Percentiles rank a stretch among this genome's conserved stretches.
These are phyloP conservation scores for Corbicula japonica DNA, from an alignment of 2,888 invertebrate genomes.

Conservation along the genomic window DNA sequence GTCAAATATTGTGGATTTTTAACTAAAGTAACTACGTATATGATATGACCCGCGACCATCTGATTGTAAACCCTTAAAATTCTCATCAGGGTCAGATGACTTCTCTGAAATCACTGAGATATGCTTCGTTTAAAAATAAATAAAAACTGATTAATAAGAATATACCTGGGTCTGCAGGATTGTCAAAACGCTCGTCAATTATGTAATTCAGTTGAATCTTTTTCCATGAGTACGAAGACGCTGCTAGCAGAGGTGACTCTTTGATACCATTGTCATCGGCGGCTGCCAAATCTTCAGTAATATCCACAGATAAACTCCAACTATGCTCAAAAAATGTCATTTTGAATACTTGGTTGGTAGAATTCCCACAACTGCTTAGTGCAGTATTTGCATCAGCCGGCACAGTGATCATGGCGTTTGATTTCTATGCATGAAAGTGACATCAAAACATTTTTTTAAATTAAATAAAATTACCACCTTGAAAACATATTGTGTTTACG, in stretches of 20 bases:
- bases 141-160: neutral
- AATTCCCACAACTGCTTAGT: neutral
- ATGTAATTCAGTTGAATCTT: constrained; percentile 3
- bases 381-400: neutral
- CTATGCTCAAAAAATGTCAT: constrained; percentile 6
- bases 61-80: too few relatives aligned
- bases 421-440: too few relatives aligned
- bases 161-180: constrained; percentile 14
- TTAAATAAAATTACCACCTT: too few relatives aligned
- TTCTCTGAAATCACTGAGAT: neutral
- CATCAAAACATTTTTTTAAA: too few relatives aligned
- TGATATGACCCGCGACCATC: too few relatives aligned
- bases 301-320: constrained; percentile 13
- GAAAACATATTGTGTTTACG: too few relatives aligned
- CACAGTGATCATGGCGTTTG: neutral
- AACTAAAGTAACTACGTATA: too few relatives aligned
- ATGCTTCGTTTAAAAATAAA: neutral
- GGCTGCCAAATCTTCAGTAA: neutral
- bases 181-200: neutral
- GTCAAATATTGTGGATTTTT: too few relatives aligned
- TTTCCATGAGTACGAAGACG: constrained; percentile 20
- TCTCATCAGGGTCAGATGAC: too few relatives aligned
- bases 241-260: neutral
- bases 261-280: too few relatives aligned
- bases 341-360: constrained; percentile 2